These are phyloP conservation scores for Dynastes maya DNA, from an alignment of 2,888 invertebrate genomes.

Conservation along the genomic window DNA sequence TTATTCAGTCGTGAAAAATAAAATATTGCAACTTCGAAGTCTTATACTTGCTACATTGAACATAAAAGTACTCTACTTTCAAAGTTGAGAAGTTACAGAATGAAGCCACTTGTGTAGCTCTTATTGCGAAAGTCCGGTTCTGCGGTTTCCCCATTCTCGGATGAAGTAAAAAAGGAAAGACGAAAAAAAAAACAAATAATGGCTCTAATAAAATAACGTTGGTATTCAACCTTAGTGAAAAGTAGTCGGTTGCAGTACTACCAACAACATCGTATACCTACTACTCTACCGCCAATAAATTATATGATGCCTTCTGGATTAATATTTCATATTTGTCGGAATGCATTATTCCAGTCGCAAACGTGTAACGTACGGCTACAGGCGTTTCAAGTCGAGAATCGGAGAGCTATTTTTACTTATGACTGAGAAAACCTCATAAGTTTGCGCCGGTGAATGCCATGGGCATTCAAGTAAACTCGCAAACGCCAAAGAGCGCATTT, in stretches of 20 bases:
- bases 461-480: conserved; percentile 20
- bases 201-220: conserved; percentile 27
- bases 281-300: conserved; percentile 15
- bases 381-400: neutral
- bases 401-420: conserved; percentile 23
- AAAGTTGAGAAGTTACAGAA: neutral
- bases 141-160: neutral
- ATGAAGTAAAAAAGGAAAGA: conserved; percentile 15
- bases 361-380: neutral
- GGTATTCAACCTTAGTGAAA: conserved; percentile 3
- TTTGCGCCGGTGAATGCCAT: neutral
- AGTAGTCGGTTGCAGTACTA: conserved; percentile 19
- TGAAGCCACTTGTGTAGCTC: neutral
- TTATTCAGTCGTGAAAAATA: too few species aligned
- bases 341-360: conserved; percentile 22
- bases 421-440: conserved; percentile 16
- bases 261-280: conserved; percentile 29
- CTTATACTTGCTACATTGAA: too few species aligned
- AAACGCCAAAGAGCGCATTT: conserved; percentile 19
- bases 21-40: too few species aligned
- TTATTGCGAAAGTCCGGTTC: conserved; percentile 26
- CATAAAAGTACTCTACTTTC: neutral
- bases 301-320: conserved; percentile 16
- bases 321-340: conserved; percentile 39
- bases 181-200: conserved; percentile 12